Evolutionary conservation across 1,140 invertebrate genomes (phyloP).

Genomic region (Macrotrachela quadricornifera): DNA sequence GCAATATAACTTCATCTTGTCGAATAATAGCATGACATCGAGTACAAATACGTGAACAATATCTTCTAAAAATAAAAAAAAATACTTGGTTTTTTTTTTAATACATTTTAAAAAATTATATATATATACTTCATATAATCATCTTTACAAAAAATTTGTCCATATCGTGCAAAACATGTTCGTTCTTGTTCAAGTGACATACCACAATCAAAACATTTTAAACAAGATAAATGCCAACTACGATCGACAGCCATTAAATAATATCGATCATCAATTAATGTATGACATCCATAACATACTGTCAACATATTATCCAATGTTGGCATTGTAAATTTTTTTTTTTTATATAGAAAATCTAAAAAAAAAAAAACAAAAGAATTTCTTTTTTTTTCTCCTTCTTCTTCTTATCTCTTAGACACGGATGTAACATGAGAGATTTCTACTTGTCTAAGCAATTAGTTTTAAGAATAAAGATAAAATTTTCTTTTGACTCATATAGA

Average conservation of each 20-base stretch:
- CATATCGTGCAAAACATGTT: conserved; percentile 75
- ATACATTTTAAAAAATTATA: not conserved
- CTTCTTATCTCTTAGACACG: too few relatives aligned
- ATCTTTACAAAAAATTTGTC: conserved; percentile 85
- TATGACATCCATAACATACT: conserved; percentile 1
- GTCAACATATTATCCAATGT: not conserved
- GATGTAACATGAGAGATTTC: too few relatives aligned
- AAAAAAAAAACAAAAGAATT: too few relatives aligned
- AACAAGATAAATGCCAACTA: conserved; percentile 64
- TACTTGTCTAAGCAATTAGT: too few relatives aligned
- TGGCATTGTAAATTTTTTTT: too few relatives aligned
- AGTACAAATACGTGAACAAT: conserved; percentile 35
- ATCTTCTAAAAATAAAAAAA: not conserved
- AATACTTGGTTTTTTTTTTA: too few relatives aligned
- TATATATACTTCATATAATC: conserved; percentile 68
- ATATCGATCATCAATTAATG: conserved; percentile 51
- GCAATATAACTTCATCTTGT: conserved; percentile 51
- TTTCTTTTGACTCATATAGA: too few relatives aligned
- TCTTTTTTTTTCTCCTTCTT: too few relatives aligned
- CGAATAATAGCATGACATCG: conserved; percentile 56
- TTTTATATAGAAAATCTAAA: too few relatives aligned
- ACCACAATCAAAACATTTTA: conserved; percentile 64
- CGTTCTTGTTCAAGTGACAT: conserved; percentile 62
- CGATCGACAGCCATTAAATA: conserved; percentile 65
- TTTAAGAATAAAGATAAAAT: too few relatives aligned